Conservation (phyloP, 2,113 vertebrate species). For the Solea solea region DNA sequence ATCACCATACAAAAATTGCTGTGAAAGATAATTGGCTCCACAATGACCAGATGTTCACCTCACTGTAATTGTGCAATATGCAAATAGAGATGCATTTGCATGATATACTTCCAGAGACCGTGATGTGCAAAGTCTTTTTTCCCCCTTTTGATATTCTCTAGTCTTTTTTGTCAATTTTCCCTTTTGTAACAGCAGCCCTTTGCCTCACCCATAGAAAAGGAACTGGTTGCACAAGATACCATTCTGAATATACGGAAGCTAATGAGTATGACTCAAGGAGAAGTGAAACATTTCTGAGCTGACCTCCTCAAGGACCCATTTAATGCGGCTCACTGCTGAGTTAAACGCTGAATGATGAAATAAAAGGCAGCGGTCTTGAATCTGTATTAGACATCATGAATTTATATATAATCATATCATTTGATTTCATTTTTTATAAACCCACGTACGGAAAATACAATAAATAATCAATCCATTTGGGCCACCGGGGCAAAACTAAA, state of each 20-base stretch:
- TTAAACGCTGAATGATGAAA: background rate
- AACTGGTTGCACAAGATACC: background rate
- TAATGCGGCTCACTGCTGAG: background rate
- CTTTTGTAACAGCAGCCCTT: background rate
- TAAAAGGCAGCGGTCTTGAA: background rate
- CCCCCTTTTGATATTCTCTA: background rate
- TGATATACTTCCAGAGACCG: background rate
- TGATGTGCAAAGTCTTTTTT: background rate
- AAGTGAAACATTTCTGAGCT: background rate
- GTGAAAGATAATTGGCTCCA: conserved; percentile 1
- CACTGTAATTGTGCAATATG: background rate
- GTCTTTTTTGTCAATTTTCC: background rate
- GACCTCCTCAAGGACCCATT: background rate
- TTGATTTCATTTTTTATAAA: too few relatives aligned
- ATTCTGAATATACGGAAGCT: background rate
- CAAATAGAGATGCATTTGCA: background rate
- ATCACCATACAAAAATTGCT: background rate
- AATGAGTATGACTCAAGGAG: background rate
- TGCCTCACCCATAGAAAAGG: background rate
- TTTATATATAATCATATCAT: too few relatives aligned
- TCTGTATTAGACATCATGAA: background rate
- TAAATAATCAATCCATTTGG: too few relatives aligned
- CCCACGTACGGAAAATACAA: too few relatives aligned
- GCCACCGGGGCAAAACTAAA: too few relatives aligned
- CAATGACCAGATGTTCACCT: background rate